Conservation (phyloP, 2,888 invertebrate species). For the Mylabris sibirica region DNA sequence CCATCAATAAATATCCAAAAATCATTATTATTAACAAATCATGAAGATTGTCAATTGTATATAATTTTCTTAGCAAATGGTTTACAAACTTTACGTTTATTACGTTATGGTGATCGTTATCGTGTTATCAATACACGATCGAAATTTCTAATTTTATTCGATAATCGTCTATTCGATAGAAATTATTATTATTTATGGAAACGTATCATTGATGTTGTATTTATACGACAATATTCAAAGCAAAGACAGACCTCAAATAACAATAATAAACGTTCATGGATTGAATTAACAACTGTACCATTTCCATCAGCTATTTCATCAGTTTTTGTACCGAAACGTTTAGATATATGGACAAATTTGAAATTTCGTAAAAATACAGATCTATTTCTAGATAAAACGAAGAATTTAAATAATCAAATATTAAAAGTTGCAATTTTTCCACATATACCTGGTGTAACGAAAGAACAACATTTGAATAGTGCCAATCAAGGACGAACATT, state of each 20-base stretch:
- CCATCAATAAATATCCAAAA: constrained; percentile 69
- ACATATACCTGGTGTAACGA: constrained; percentile 71
- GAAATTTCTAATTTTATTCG: constrained; percentile 75
- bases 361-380: constrained; percentile 65
- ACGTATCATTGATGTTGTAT: constrained; percentile 76
- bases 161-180: constrained; percentile 71
- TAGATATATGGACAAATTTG: constrained; percentile 74
- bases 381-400: constrained; percentile 69
- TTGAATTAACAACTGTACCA: constrained; percentile 75
- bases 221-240: constrained; percentile 67
- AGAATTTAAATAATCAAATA: constrained; percentile 66
- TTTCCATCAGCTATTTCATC: constrained; percentile 71
- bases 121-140: constrained; percentile 75
- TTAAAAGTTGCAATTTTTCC: constrained; percentile 71
- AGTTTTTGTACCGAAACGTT: constrained; percentile 67
- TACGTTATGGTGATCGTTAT: constrained; percentile 77
- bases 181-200: constrained; percentile 79
- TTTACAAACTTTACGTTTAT: constrained; percentile 70
- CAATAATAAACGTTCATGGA: constrained; percentile 68
- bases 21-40: constrained; percentile 66
- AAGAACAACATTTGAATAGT: constrained; percentile 46
- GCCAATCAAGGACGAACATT: constrained; percentile 44
- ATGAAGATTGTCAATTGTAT: constrained; percentile 74
- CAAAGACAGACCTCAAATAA: constrained; percentile 27
- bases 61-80: constrained; percentile 77